phyloP scores from a whole-genome alignment of 2,797 vertebrate genomes.

The Erethizon dorsatum region DNA sequence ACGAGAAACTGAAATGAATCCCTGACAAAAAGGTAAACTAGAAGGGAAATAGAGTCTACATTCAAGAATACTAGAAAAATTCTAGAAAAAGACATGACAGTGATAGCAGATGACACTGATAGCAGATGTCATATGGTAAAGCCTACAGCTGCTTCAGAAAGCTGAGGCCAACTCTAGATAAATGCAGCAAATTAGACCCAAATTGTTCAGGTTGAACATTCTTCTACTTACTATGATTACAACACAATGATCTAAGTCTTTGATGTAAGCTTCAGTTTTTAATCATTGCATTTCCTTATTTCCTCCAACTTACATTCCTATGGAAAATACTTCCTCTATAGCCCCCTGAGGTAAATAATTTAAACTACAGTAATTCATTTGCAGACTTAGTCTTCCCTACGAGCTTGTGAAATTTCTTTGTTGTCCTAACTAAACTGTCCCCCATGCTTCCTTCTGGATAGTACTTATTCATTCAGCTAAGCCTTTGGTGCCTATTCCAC shows the following conservation, averaged over 20 bases:
- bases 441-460: background rate
- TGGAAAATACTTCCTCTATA: background rate
- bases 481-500: background rate
- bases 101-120: background rate
- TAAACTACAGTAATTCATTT: background rate
- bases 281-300: conserved; percentile 10
- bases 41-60: background rate
- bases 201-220: conserved; percentile 15
- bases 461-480: background rate
- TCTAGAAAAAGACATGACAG: background rate
- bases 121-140: background rate
- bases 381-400: conserved; percentile 2
- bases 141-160: background rate
- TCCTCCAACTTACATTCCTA: background rate
- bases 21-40: background rate
- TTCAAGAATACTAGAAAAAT: background rate
- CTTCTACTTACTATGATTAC: background rate
- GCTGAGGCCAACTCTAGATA: background rate
- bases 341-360: background rate
- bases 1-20: background rate
- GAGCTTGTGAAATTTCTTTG: background rate
- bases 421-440: background rate
- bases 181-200: conserved; percentile 44
- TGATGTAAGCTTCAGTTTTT: conserved; percentile 39
- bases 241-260: background rate